These are phyloP conservation scores for Tragelaphus eurycerus DNA, from an alignment of 2,797 vertebrate species.

Conservation along the genomic window DNA sequence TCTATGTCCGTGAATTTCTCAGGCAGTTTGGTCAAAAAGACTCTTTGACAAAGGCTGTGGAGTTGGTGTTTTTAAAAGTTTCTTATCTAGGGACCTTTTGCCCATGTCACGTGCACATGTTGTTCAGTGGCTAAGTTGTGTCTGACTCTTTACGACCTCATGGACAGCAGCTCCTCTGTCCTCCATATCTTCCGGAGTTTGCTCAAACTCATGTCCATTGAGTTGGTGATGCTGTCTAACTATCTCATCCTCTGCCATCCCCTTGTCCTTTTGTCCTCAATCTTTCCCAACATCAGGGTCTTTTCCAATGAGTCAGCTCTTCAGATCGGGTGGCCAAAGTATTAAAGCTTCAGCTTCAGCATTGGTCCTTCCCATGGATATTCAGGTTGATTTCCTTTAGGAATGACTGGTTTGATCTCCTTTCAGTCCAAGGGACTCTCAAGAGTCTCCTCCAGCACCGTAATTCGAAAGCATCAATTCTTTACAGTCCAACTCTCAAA, in stretches of 20 bases:
- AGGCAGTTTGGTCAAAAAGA: neutral
- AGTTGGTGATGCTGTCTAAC: neutral
- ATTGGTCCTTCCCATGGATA: neutral
- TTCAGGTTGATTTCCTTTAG: neutral
- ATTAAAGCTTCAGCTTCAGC: neutral
- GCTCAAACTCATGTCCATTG: neutral
- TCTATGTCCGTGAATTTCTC: neutral
- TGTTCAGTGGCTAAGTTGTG: neutral
- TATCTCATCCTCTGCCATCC: neutral
- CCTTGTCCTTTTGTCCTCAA: neutral
- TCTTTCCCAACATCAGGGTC: neutral
- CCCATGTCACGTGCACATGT: neutral
- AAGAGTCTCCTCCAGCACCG: neutral
- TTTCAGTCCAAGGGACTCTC: neutral
- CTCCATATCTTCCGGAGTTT: neutral
- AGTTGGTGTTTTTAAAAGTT: neutral
- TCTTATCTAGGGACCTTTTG: neutral
- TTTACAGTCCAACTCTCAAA: neutral
- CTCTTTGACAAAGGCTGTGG: slow-evolving; percentile 25
- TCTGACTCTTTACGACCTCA: neutral
- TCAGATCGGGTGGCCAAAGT: neutral
- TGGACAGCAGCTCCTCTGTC: neutral
- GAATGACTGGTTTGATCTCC: neutral
- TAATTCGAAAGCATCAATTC: neutral
- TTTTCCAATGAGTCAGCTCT: neutral